Evolutionary conservation across 2,888 invertebrate species (phyloP), one percentile per base, ranked within the genome.

Genomic region (Nemotelus pantherinus): DNA sequence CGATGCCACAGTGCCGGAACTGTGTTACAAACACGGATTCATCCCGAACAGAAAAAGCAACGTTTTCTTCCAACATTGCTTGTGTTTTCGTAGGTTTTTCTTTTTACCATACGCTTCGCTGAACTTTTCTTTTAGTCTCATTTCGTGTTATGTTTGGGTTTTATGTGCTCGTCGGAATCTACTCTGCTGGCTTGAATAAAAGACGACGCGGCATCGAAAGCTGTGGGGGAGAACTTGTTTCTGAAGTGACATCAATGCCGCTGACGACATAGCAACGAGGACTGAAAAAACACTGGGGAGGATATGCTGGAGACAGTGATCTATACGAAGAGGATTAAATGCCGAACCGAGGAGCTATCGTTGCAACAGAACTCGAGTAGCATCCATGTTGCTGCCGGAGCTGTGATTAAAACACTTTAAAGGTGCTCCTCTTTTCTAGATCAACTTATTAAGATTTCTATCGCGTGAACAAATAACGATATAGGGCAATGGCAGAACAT

Each of bases 381-480:
- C n/a, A 48, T 2, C 63, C 4, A 25, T 25, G 25, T 25, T 25
- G 25, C 25, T 58, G 44, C 71, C 58, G n/a, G n/a, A 45, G 43
- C 47, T 60, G 47, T 43, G 47, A 71, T 71, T 72, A 72, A 72
- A 72, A 72, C 72, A 72, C 72, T 58, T 72, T 72, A 57, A 57
- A 53, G 72, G 25, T 57, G 43, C 45, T 60, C 60, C 58, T 45
- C 47, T 58, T 58, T 57, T 47, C 58, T 47, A 39, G 58, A 72
- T 72, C 57, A 72, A 72, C 58, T 58, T 57, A 58, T 72, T 72
- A 58, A 72, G 72, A 72, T 72, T 72, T 72, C 68, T 68, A 68
- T 68, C 68, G n/a, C 9, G 25, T 10, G 50, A 25, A 41, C 50
- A 68, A 68, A 68, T 44, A 50, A 68, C 6, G 68, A 68, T 50